Conservation (phyloP, 2,113 vertebrate species). For the Orthochromis indermauri region DNA sequence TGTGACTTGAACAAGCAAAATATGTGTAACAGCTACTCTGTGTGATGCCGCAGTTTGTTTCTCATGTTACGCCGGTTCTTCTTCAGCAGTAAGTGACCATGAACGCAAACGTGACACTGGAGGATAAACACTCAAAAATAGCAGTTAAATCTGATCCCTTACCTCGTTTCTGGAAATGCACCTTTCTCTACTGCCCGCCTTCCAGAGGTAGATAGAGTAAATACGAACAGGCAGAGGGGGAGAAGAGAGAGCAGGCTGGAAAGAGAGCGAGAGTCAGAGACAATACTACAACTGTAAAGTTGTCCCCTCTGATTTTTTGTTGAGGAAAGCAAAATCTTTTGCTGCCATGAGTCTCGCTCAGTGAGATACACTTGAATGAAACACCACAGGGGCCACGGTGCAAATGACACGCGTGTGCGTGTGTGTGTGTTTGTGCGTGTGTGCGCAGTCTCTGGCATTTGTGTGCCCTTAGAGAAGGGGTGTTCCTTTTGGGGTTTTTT, state of each 20-base stretch:
- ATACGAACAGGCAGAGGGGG: constrained; percentile 29
- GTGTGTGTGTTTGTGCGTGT: not conserved
- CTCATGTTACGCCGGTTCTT: not conserved
- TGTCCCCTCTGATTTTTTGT: constrained; percentile 57
- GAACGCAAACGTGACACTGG: not conserved
- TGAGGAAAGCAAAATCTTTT: constrained; percentile 69
- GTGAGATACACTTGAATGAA: constrained; percentile 49
- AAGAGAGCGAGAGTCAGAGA: constrained; percentile 38
- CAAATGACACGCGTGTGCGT: constrained; percentile 18
- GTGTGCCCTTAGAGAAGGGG: constrained; percentile 7
- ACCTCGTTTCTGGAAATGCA: constrained; percentile 61
- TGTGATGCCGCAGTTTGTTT: not conserved
- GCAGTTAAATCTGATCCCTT: constrained; percentile 18
- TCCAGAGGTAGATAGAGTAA: constrained; percentile 21
- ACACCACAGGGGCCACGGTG: constrained; percentile 9
- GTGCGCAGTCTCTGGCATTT: not conserved
- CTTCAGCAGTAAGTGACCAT: not conserved
- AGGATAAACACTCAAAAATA: not conserved
- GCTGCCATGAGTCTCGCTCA: constrained; percentile 15
- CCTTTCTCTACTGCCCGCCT: constrained; percentile 33
- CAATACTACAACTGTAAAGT: constrained; percentile 57
- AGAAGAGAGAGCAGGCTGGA: constrained; percentile 28
- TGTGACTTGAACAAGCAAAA: not conserved
- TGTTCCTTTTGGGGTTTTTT: constrained; percentile 30
- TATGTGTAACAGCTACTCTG: not conserved